Percentiles rank a stretch among this genome's conserved stretches.
These are phyloP conservation scores for Cettia cetti DNA, from an alignment of 2,113 vertebrate species.

Conservation along the genomic window DNA sequence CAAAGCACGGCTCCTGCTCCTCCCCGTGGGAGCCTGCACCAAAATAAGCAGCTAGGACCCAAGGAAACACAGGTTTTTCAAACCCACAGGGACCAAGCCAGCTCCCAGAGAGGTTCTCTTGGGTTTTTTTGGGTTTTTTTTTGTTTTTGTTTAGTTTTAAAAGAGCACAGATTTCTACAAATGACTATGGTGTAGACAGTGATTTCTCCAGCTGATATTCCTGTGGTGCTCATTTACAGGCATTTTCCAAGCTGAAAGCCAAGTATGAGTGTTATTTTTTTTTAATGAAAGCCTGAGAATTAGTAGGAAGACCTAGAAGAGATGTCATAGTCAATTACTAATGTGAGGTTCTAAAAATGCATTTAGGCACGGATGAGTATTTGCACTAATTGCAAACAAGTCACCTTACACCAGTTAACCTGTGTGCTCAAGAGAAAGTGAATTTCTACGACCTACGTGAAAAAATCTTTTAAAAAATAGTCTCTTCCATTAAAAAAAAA, in stretches of 20 bases:
- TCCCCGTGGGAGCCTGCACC: accelerated
- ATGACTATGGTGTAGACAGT: background rate
- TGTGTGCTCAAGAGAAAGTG: background rate
- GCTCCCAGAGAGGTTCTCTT: background rate
- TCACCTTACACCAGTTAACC: background rate
- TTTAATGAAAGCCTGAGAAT: background rate
- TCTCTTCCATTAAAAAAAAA: background rate
- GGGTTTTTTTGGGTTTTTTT: background rate
- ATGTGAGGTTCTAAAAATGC: background rate
- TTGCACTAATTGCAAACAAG: background rate
- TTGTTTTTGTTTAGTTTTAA: background rate
- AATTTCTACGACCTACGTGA: background rate
- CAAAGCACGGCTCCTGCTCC: background rate
- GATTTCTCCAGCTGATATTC: background rate
- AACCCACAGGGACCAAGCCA: background rate
- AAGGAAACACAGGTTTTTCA: background rate
- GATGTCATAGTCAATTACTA: background rate
- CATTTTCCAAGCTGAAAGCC: background rate
- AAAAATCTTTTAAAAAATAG: background rate
- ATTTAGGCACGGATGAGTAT: background rate
- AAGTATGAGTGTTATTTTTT: background rate
- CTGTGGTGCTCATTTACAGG: background rate
- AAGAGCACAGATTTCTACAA: background rate
- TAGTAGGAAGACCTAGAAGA: background rate
- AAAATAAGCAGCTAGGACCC: background rate